Percentiles rank a stretch among this genome's conserved stretches.
Evolutionary conservation across 2,797 vertebrate species (phyloP).

Genomic region (Melopsittacus undulatus): DNA sequence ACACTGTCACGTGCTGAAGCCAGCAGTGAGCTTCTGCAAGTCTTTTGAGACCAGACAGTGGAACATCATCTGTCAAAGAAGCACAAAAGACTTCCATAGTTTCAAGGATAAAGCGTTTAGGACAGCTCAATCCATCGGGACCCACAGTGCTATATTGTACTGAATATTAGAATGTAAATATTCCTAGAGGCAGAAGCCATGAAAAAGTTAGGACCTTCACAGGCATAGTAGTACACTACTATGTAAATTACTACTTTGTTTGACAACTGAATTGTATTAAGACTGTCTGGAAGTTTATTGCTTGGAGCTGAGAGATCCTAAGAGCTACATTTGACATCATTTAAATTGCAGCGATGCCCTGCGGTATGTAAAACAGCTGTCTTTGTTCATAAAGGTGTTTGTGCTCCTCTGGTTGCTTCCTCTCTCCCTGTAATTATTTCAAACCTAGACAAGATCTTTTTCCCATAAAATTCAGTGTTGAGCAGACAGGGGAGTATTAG

Average conservation of each 20-base stretch:
- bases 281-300: conserved; percentile 55
- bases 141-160: background rate
- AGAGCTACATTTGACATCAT: conserved; percentile 11
- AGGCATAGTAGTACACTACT: background rate
- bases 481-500: background rate
- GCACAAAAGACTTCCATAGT: background rate
- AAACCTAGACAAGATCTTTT: conserved; percentile 1
- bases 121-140: background rate
- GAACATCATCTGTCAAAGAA: background rate
- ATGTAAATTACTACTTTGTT: conserved; percentile 50
- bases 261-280: conserved; percentile 50
- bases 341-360: conserved; percentile 28
- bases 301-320: conserved; percentile 36
- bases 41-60: background rate
- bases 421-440: background rate
- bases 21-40: background rate
- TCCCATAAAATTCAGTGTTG: background rate
- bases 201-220: background rate
- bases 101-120: background rate
- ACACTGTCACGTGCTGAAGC: background rate
- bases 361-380: background rate
- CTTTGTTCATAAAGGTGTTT: conserved; percentile 26
- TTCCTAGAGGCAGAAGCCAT: conserved; percentile 1
- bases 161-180: conserved; percentile 26
- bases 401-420: background rate